Evolutionary conservation across 2,113 vertebrate species (phyloP).

Genomic region (Malurus alboscapulatus): DNA sequence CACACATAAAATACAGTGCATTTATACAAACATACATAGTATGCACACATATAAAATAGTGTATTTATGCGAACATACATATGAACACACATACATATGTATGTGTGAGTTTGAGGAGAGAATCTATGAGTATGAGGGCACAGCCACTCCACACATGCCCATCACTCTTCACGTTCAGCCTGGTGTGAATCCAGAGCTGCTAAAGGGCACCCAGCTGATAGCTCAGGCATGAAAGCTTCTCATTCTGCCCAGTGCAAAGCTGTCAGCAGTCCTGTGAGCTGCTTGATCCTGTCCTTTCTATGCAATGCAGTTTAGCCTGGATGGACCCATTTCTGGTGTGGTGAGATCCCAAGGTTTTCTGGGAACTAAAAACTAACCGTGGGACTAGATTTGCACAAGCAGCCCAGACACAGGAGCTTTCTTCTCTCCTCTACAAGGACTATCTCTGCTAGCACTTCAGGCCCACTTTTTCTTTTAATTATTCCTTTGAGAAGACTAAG

Average conservation of each 20-base stretch:
- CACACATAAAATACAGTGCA: too few species aligned
- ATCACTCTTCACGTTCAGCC: background rate
- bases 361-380: background rate
- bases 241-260: background rate
- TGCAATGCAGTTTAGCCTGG: background rate
- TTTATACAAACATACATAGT: background rate
- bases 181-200: background rate
- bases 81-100: background rate
- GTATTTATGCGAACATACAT: background rate
- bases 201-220: background rate
- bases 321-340: background rate
- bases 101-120: background rate
- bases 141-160: background rate
- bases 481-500: background rate
- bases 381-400: background rate
- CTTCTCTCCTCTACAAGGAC: background rate
- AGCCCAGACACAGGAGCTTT: background rate
- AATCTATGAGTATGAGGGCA: background rate
- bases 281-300: background rate
- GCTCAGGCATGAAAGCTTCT: background rate
- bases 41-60: background rate
- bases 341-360: background rate
- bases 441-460: background rate
- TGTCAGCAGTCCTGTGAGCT: background rate
- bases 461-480: background rate